Evolutionary conservation across 2,113 vertebrate species (phyloP), one percentile per base, ranked within the genome.

Genomic region (Chionis minor): DNA sequence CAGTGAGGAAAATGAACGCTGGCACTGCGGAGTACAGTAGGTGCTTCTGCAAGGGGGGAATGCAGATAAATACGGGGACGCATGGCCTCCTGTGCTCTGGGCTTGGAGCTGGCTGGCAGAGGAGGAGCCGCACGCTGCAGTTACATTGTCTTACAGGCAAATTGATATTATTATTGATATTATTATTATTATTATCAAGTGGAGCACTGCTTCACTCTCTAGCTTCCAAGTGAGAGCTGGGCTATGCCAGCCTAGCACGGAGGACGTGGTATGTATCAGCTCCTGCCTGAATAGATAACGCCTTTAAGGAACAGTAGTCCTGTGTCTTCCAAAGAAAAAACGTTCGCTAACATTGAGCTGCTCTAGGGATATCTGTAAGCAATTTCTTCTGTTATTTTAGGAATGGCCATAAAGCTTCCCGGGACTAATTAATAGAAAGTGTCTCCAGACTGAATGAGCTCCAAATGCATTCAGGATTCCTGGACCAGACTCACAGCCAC

Each of bases 331-430:
- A 54, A 82, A 38, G 35, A 17, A 52, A 87, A 90, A 65, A 24
- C 0, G 0, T 70, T 72, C 0, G 0, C n/a, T 54, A 19, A 42
- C 8, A 12, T 10, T 42, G 49, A 73, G 42, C 4, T 74, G 27
- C 55, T 77, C 82, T 40, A 44, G 67, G 74, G 42, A 70, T 38
- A 22, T 42, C 58, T 88, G 89, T 12, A 44, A 82, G 30, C 1
- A 2, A 45, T 58, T 69, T 66, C 38, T 94, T 40, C 40, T 9
- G 19, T 83, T 88, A 38, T 90, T 90, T 77, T 33, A 90, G 49
- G 42, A 83, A 38, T 23, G 67, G 27, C 38, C 69, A 26, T 55
- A 62, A 90, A 92, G 40, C 66, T 96, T 92, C 66, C 42, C 45
- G 19, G 49, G 45, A 58, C 65, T 94, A 93, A 92, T 91, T 94